Evolutionary conservation across 2,113 vertebrate genomes (phyloP).

Genomic region (Chaetodon trifascialis): DNA sequence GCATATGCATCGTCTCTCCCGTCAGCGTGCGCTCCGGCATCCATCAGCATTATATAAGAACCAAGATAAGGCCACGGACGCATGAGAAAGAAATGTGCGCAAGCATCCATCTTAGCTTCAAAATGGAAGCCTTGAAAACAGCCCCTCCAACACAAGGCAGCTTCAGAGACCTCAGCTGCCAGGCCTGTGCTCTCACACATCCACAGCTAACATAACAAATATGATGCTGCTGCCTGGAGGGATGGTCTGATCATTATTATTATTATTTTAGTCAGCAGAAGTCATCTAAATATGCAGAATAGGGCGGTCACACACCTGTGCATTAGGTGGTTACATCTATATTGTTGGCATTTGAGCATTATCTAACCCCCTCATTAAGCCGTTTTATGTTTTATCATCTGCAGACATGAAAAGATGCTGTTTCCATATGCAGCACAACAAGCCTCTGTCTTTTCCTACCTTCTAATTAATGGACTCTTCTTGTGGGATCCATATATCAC

Average conservation of each 20-base stretch:
- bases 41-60: conserved; percentile 73
- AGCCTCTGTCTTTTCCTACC: conserved; percentile 46
- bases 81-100: conserved; percentile 76
- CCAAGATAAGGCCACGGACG: conserved; percentile 57
- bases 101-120: conserved; percentile 87
- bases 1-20: not conserved
- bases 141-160: conserved; percentile 37
- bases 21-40: not conserved
- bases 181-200: not conserved
- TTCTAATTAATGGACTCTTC: conserved; percentile 52
- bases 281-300: not conserved
- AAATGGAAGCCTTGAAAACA: conserved; percentile 84
- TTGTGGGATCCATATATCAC: conserved; percentile 65
- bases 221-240: not conserved
- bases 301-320: not conserved
- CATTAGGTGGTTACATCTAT: not conserved
- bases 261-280: not conserved
- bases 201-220: not conserved
- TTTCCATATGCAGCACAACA: not conserved
- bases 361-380: not conserved
- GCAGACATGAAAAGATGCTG: not conserved
- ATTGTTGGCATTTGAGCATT: not conserved
- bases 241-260: not conserved
- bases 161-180: conserved; percentile 10
- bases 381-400: not conserved